phyloP scores from a whole-genome alignment of 2,888 invertebrate genomes.

The Rhimphoctona megacephalus region DNA sequence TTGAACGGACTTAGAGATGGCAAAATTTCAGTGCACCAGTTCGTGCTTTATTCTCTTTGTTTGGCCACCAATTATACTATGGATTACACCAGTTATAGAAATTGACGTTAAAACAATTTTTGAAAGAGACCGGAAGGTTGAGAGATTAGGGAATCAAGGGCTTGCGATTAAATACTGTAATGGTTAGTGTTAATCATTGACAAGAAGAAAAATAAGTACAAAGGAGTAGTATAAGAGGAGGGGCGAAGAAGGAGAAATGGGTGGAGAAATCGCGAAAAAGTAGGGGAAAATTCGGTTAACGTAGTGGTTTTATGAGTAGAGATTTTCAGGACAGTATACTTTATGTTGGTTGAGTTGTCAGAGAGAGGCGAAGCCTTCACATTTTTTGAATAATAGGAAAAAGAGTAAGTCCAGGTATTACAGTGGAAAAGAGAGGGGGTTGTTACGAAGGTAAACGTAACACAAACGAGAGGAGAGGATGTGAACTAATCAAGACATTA shows the following conservation, averaged over 20 bases:
- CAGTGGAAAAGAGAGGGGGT: neutral
- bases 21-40: too few species aligned
- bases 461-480: constrained; percentile 50
- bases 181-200: neutral
- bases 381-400: neutral
- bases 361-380: neutral
- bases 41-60: too few species aligned
- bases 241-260: neutral
- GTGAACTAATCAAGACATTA: constrained; percentile 82
- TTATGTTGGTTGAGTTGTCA: neutral
- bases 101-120: neutral
- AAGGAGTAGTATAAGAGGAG: neutral
- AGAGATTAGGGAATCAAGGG: too few species aligned
- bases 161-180: too few species aligned
- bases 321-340: neutral
- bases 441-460: constrained; percentile 15
- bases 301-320: neutral
- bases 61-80: too few species aligned
- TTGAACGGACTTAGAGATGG: too few species aligned
- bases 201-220: neutral
- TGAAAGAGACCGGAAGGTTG: neutral
- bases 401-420: neutral
- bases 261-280: neutral
- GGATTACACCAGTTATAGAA: too few species aligned
- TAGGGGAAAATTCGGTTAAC: neutral